These are phyloP conservation scores for Rhizomys pruinosus DNA, from an alignment of 2,113 vertebrate genomes.

Conservation along the genomic window DNA sequence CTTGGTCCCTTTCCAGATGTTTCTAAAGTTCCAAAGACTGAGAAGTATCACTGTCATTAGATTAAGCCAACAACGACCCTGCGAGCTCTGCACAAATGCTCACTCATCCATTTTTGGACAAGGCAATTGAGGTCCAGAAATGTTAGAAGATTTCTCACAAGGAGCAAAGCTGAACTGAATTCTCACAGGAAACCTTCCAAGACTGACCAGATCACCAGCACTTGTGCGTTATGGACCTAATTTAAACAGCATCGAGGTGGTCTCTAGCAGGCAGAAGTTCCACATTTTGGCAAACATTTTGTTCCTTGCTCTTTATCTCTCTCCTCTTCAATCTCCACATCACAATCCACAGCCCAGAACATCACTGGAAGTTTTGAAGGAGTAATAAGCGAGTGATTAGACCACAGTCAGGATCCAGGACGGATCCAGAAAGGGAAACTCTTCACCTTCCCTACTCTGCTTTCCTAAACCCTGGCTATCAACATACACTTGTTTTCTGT, in stretches of 20 bases:
- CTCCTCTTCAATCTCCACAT: not conserved
- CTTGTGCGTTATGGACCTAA: no score
- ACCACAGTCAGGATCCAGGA: not conserved
- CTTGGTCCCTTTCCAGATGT: not conserved
- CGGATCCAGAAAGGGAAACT: not conserved
- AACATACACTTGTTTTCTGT: not conserved
- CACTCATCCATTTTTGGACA: not conserved
- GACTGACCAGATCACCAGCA: not conserved
- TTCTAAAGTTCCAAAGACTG: not conserved
- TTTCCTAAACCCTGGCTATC: not conserved
- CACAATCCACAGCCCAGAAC: not conserved
- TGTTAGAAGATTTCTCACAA: not conserved
- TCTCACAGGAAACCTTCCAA: not conserved
- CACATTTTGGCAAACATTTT: not conserved
- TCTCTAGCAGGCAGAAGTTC: not conserved
- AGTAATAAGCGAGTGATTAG: not conserved
- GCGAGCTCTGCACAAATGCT: not conserved
- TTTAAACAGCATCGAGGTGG: not conserved
- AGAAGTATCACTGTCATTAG: not conserved
- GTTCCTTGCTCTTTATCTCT: not conserved
- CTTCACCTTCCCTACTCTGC: no score
- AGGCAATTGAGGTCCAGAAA: constrained; percentile 41
- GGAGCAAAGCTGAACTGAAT: not conserved
- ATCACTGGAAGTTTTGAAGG: not conserved
- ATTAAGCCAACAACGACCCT: not conserved